phyloP scores from a whole-genome alignment of 2,113 vertebrate species.

The Tragelaphus buxtoni region DNA sequence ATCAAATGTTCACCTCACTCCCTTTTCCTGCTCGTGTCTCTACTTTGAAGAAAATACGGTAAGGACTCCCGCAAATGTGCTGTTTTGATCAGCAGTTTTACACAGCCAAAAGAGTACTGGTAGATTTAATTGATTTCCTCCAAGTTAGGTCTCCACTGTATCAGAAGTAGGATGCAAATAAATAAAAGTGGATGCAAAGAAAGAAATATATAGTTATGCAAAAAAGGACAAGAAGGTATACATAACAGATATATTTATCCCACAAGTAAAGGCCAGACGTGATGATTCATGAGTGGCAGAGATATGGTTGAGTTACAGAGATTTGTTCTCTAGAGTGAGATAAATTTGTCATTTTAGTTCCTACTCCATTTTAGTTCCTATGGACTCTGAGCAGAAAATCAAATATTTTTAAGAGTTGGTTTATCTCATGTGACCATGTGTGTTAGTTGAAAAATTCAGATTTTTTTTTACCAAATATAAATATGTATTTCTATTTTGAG shows the following conservation, averaged over 20 bases:
- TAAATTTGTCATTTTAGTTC: conserved; percentile 75
- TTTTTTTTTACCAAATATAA: background rate
- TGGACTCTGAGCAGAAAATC: conserved; percentile 67
- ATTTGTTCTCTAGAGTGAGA: conserved; percentile 76
- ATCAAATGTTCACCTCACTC: conserved; percentile 74
- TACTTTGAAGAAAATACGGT: conserved; percentile 51
- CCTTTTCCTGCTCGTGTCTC: conserved; percentile 64
- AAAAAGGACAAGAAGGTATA: conserved; percentile 74
- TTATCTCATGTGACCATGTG: background rate
- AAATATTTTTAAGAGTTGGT: conserved; percentile 54
- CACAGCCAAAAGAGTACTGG: conserved; percentile 60
- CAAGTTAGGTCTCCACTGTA: conserved; percentile 74
- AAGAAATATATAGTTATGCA: conserved; percentile 75
- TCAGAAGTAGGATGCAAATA: conserved; percentile 69
- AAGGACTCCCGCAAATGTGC: conserved; percentile 50
- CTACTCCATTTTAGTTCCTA: conserved; percentile 48
- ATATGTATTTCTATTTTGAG: background rate
- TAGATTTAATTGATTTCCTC: conserved; percentile 77
- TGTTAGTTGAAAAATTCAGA: background rate
- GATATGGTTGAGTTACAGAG: conserved; percentile 75
- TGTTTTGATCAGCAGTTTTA: conserved; percentile 49
- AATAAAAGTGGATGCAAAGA: conserved; percentile 79
- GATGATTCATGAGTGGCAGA: conserved; percentile 80
- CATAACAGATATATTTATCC: conserved; percentile 82
- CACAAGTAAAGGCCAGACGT: conserved; percentile 74